Percentiles rank a stretch among this genome's conserved stretches.
These are phyloP conservation scores for Muscidifurax raptorellus DNA, from an alignment of 1,140 invertebrate genomes.

Conservation along the genomic window DNA sequence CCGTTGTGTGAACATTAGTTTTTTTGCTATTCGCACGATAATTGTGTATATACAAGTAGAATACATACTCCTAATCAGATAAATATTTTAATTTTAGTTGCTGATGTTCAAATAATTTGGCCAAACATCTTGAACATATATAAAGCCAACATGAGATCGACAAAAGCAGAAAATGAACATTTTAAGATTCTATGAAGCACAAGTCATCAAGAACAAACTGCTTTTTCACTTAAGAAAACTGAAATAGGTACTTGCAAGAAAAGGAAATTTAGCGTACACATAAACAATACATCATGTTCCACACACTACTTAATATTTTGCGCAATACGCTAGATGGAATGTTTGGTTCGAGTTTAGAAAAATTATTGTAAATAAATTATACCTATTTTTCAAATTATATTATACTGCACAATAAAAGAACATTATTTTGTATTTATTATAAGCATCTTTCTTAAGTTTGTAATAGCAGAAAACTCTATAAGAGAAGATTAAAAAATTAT, in stretches of 20 bases:
- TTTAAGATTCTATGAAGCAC: not conserved
- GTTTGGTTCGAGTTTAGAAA: not conserved
- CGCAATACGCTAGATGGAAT: not conserved
- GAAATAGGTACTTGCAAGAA: not conserved
- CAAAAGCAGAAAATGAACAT: not conserved
- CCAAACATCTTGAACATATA: not conserved
- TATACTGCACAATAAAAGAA: not conserved
- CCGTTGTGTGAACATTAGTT: no score
- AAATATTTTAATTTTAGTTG: not conserved
- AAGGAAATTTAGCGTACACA: not conserved
- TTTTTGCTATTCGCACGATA: no score
- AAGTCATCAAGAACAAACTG: not conserved
- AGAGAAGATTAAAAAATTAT: not conserved
- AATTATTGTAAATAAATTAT: slow-evolving; percentile 3
- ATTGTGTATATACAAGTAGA: no score
- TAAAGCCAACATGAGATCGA: not conserved
- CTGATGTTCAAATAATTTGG: not conserved
- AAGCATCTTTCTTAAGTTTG: not conserved
- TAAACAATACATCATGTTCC: not conserved
- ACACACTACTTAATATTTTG: not conserved
- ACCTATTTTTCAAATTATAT: not conserved
- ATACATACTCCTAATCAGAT: not conserved
- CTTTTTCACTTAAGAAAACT: not conserved
- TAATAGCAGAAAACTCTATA: not conserved
- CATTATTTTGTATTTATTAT: slow-evolving; percentile 3